phyloP scores from a whole-genome alignment of 2,888 invertebrate genomes.

The Onthophagus sagittarius region DNA sequence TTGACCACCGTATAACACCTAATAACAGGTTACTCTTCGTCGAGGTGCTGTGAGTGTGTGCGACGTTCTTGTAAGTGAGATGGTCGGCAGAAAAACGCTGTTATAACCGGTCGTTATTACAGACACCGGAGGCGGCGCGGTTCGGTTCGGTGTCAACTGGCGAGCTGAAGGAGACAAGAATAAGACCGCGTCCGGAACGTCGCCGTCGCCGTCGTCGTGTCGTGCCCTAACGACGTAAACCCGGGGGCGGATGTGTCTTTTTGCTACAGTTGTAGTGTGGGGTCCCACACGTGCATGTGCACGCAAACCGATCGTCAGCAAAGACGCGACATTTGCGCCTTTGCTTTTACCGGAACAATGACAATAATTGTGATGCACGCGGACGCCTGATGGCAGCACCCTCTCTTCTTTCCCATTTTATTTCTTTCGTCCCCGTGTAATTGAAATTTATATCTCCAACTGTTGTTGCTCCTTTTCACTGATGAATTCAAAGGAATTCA shows the following conservation, averaged over 20 bases:
- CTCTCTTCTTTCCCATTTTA: not conserved
- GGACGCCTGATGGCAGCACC: conserved; percentile 1
- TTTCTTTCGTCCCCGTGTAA: not conserved
- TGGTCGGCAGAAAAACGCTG: not conserved
- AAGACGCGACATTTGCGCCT: conserved; percentile 27
- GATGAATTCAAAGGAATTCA: not conserved
- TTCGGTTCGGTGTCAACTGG: not conserved
- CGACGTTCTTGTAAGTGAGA: not conserved
- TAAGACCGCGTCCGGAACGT: conserved; percentile 6
- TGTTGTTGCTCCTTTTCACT: not conserved
- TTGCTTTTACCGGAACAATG: conserved; percentile 6
- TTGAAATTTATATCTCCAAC: conserved; percentile 5
- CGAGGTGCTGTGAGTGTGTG: not conserved
- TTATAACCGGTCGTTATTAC: not conserved
- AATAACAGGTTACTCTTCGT: not conserved
- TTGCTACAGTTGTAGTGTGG: conserved; percentile 22
- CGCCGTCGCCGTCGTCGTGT: not conserved
- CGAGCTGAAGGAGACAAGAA: conserved; percentile 8
- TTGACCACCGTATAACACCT: conserved; percentile 2
- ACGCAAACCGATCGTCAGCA: conserved; percentile 39
- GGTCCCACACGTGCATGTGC: conserved; percentile 20
- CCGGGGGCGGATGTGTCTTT: conserved; percentile 27
- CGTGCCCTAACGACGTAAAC: conserved; percentile 25
- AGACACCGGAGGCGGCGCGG: not conserved
- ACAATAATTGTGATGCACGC: conserved; percentile 19